Base-by-base conservation (phyloP, 1,140 invertebrate genomes). In the Drosophila parvula region DNA sequence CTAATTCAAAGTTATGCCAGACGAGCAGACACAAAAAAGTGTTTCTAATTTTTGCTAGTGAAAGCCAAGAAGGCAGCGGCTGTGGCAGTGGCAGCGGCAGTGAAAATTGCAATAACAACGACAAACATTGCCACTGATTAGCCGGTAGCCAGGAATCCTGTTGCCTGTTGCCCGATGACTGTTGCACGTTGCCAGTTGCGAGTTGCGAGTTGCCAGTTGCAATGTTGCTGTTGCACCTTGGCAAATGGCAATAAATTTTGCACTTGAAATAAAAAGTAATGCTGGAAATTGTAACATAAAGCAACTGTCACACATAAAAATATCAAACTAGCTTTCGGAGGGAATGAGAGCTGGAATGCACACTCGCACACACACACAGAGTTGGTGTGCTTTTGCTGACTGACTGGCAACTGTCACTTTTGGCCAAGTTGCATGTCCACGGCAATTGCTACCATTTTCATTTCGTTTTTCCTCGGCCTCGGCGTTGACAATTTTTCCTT, bases 221-320 rank as follows among this genome's bases (percentile, higher is more conserved):
- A 34, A 56, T 44, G 64, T 59, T 78, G 79, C 79, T 41, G 45
- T 63, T 41, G 79, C 84, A 83, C 83, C 83, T 83, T 88, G 83
- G 83, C 79, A 89, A 88, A 83, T 58, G 80, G 84, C 80, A 89
- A 89, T 89, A 89, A 89, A 89, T 89, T 89, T 74, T 89, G 84
- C 84, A 89, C 84, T 89, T 89, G 84, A 89, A 89, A 89, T 84
- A 89, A 89, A 86, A 88, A 86, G 62, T 88, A 88, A 86, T 83
- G 83, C 79, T 80, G 78, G 60, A 83, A 88, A 88, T 71, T 84
- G 83, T 81, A 89, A 89, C 84, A 89, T 89, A 89, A 81, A 89
- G 85, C 85, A 84, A 89, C 84, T 88, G 84, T 88, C 84, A 81
- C 80, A 84, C 84, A 89, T 89, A 89, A 89, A 89, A 81, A 64